phyloP scores from a whole-genome alignment of 2,888 invertebrate genomes.

The Morinoia aosen region DNA sequence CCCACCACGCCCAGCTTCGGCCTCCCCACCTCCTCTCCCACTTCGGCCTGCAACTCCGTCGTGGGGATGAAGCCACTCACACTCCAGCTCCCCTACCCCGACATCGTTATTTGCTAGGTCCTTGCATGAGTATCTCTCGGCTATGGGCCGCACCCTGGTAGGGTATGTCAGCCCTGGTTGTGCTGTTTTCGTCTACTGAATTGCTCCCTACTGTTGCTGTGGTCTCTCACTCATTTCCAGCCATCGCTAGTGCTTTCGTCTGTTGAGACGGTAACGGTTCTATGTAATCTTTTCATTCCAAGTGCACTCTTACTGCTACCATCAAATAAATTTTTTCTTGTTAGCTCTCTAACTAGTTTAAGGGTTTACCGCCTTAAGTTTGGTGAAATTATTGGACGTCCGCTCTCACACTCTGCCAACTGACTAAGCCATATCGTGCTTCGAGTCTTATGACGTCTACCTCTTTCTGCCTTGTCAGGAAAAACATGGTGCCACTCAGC shows the following conservation, averaged over 20 bases:
- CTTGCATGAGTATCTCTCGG: background rate
- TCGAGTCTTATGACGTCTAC: background rate
- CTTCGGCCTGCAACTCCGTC: constrained; percentile 27
- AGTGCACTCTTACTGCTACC: background rate
- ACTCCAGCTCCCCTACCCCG: constrained; percentile 63
- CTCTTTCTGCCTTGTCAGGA: background rate
- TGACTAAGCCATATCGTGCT: background rate
- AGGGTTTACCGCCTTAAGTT: background rate
- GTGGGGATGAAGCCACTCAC: constrained; percentile 54
- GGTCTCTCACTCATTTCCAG: background rate
- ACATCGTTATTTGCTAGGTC: constrained; percentile 63
- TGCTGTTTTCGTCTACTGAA: background rate
- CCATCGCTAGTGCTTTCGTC: background rate
- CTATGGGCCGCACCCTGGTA: background rate
- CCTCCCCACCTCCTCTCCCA: background rate
- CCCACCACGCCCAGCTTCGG: constrained; percentile 28
- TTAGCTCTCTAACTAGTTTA: background rate
- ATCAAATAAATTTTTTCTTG: background rate
- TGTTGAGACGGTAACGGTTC: background rate
- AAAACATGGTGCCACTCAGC: too few relatives aligned
- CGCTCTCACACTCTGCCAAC: background rate
- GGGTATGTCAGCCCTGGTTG: background rate
- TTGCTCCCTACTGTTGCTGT: background rate
- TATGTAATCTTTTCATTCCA: background rate
- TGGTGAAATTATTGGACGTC: background rate